Evolutionary conservation across 2,113 vertebrate species (phyloP).

Genomic region (Emydura subglobosa): DNA sequence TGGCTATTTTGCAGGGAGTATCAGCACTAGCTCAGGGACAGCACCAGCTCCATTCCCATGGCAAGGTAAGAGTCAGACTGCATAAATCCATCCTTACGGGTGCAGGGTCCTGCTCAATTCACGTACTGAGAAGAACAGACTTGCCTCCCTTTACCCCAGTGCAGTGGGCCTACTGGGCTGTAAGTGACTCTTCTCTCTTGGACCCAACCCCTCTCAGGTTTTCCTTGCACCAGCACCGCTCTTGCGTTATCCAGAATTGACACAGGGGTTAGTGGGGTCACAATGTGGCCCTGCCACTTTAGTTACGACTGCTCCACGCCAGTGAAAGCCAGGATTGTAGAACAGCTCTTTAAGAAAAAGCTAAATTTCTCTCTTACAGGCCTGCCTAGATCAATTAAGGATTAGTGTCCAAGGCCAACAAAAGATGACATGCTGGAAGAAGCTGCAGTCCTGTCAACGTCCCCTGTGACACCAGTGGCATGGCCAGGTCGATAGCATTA

Average conservation of each 20-base stretch:
- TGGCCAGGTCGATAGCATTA: rapidly evolving
- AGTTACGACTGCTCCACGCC: too few species aligned
- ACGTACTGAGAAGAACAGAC: background rate
- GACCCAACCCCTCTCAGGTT: background rate
- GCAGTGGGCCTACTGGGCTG: background rate
- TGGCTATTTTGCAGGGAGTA: background rate
- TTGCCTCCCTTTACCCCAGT: background rate
- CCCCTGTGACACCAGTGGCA: background rate
- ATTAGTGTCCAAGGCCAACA: background rate
- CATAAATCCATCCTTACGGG: rapidly evolving
- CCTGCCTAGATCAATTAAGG: background rate
- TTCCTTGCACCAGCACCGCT: rapidly evolving
- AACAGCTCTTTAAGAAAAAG: background rate
- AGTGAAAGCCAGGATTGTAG: background rate
- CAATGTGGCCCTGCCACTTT: background rate
- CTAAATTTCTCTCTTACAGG: background rate
- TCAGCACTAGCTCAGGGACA: background rate
- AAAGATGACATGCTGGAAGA: background rate
- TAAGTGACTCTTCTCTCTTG: rapidly evolving
- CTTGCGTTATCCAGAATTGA: background rate
- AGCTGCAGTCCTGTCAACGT: rapidly evolving
- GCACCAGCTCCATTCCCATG: rapidly evolving
- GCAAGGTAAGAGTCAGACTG: rapidly evolving
- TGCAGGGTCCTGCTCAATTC: rapidly evolving
- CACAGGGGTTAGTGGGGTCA: too few species aligned